These are phyloP conservation scores for Pheosia gnoma DNA, from an alignment of 2,888 invertebrate genomes.

Conservation along the genomic window DNA sequence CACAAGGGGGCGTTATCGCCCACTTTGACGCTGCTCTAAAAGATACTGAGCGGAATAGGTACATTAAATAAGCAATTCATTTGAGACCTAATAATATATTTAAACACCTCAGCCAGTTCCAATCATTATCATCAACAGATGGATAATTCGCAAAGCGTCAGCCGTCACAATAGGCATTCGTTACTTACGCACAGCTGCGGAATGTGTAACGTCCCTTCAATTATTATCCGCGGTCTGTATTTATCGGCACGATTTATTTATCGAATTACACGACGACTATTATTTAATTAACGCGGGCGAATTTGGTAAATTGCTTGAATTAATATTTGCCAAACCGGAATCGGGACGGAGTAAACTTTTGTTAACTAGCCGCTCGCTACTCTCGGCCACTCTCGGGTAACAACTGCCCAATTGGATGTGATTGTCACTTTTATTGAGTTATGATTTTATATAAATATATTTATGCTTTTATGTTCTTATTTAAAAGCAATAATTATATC, in stretches of 20 bases:
- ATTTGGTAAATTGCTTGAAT: conserved; percentile 47
- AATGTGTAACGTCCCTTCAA: conserved; percentile 41
- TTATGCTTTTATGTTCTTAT: too few relatives aligned
- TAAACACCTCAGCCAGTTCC: neutral
- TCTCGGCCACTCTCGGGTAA: conserved; percentile 17
- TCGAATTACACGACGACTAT: conserved; percentile 48
- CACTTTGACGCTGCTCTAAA: too few relatives aligned
- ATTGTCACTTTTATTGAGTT: neutral
- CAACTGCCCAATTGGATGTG: conserved; percentile 2
- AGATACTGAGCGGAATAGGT: too few relatives aligned
- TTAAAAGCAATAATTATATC: too few relatives aligned
- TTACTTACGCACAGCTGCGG: conserved; percentile 30
- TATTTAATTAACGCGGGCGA: conserved; percentile 61
- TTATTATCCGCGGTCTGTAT: conserved; percentile 46
- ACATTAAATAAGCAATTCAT: too few relatives aligned
- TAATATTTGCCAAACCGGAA: conserved; percentile 41
- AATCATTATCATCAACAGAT: neutral
- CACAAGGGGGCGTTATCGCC: too few relatives aligned
- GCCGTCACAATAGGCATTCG: conserved; percentile 34
- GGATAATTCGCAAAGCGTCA: conserved; percentile 34
- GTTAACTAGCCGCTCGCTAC: conserved; percentile 30
- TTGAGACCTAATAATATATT: neutral
- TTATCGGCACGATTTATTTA: conserved; percentile 58
- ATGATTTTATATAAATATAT: neutral
- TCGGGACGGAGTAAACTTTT: conserved; percentile 36